A percentile compares a stretch with the other conserved stretches of the same genome.
Evolutionary conservation across 2,888 invertebrate genomes (phyloP).

Genomic region (Dryocosmus kuriphilus): DNA sequence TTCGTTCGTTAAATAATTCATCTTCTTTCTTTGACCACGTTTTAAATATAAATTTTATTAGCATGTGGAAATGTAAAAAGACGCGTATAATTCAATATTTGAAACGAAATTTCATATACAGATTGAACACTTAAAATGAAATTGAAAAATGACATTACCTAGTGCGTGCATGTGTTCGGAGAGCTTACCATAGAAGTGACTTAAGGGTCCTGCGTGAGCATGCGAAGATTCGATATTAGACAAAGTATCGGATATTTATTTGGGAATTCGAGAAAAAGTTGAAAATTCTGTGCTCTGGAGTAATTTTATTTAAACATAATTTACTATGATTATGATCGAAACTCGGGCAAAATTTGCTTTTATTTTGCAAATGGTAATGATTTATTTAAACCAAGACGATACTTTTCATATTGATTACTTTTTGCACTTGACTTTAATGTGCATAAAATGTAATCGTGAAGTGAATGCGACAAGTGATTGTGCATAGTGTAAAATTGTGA

Average conservation of each 20-base stretch:
- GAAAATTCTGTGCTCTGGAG: too few species aligned
- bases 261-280: background rate
- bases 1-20: background rate
- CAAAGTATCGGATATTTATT: constrained; percentile 45
- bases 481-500: background rate
- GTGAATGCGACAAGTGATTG: constrained; percentile 14
- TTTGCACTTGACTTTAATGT: constrained; percentile 34
- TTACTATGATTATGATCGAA: too few species aligned
- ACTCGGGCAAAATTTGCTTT: too few species aligned
- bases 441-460: constrained; percentile 4
- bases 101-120: constrained; percentile 13
- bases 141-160: constrained; percentile 75
- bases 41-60: background rate
- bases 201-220: constrained; percentile 76
- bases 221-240: constrained; percentile 70
- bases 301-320: too few species aligned
- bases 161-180: constrained; percentile 77
- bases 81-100: background rate
- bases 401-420: background rate
- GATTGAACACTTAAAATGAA: constrained; percentile 33
- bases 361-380: too few species aligned
- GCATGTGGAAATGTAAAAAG: background rate
- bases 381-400: too few species aligned
- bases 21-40: background rate
- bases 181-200: constrained; percentile 77